These are phyloP conservation scores for Euleptes europaea DNA, from an alignment of 2,113 vertebrate species.

Conservation along the genomic window DNA sequence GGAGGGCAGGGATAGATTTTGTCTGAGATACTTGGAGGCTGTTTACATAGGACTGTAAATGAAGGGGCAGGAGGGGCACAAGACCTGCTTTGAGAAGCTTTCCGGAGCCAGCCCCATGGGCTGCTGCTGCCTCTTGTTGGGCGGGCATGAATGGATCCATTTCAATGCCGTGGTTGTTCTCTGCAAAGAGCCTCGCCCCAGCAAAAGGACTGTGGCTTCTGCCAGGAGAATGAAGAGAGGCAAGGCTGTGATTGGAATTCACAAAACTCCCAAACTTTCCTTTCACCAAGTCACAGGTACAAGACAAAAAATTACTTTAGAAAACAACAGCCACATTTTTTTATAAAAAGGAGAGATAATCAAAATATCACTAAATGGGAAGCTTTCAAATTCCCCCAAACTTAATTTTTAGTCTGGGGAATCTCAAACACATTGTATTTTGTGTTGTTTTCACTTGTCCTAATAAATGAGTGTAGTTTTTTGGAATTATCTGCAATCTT, in stretches of 20 bases:
- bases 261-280: constrained; percentile 61
- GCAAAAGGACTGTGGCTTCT: constrained; percentile 45
- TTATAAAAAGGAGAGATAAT: no score
- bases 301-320: neutral
- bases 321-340: no score
- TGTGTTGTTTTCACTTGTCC: no score
- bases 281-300: constrained; percentile 13
- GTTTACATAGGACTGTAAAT: neutral
- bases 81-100: neutral
- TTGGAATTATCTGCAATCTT: no score
- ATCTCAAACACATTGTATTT: no score
- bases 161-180: constrained; percentile 57
- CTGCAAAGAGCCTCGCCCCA: constrained; percentile 44
- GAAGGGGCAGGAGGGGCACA: constrained; percentile 4
- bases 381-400: no score
- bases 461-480: no score
- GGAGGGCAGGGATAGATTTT: neutral
- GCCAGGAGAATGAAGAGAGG: constrained; percentile 51
- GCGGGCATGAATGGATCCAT: constrained; percentile 42
- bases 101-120: constrained; percentile 33
- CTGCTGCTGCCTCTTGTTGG: constrained; percentile 7
- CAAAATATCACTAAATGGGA: no score
- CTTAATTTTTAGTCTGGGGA: no score
- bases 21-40: rapidly evolving
- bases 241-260: constrained; percentile 59